A percentile compares a stretch with the other conserved stretches of the same genome.
These are phyloP conservation scores for Ptilonorhynchus violaceus DNA, from an alignment of 2,113 vertebrate genomes.

Conservation along the genomic window DNA sequence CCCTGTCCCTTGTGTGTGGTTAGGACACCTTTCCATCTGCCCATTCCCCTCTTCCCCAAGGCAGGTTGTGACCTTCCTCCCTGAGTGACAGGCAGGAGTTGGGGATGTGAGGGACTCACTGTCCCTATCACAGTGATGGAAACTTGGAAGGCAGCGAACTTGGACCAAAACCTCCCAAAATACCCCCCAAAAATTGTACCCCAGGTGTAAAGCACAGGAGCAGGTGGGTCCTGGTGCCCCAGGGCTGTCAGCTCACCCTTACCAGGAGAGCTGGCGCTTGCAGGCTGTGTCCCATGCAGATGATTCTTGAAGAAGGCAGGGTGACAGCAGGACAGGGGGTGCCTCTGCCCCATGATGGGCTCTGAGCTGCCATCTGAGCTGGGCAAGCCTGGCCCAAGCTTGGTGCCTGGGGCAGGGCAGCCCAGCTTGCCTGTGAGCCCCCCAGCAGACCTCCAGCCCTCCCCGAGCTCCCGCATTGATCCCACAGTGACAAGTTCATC, in stretches of 20 bases:
- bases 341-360: background rate
- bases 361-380: background rate
- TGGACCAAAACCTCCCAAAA: background rate
- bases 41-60: background rate
- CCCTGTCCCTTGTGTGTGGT: accelerated
- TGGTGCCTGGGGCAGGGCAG: background rate
- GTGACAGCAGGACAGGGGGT: background rate
- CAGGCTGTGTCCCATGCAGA: accelerated
- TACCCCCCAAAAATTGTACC: background rate
- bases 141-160: background rate
- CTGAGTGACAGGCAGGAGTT: accelerated
- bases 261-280: background rate
- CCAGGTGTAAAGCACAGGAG: background rate
- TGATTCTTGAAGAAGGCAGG: background rate
- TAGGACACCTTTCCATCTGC: background rate
- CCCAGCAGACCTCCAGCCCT: background rate
- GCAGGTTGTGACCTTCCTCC: background rate
- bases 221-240: background rate
- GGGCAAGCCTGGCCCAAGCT: background rate
- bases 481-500: accelerated
- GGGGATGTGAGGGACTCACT: background rate
- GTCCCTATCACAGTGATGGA: background rate
- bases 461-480: background rate
- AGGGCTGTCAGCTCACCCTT: background rate
- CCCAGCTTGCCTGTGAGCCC: background rate